Evolutionary conservation across 2,797 vertebrate species (phyloP).

Genomic region (Leucoraja ocellata): DNA sequence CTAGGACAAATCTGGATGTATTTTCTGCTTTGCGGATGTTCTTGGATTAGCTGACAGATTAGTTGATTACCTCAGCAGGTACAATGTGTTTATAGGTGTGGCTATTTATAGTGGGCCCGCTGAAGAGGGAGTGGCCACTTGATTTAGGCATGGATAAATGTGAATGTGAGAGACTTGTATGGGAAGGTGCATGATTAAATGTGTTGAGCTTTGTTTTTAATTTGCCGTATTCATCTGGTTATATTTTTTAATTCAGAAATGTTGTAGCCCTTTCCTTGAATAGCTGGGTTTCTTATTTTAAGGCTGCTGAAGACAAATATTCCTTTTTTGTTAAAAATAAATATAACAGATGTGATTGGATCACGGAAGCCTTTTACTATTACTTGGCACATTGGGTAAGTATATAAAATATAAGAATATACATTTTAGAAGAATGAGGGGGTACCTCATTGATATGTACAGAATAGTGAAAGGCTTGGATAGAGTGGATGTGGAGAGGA

Average conservation of each 20-base stretch:
- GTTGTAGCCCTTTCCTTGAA: background rate
- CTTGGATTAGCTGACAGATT: background rate
- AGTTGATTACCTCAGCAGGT: background rate
- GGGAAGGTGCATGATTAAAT: no score
- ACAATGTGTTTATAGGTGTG: background rate
- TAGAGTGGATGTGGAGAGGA: no score
- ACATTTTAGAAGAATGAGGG: no score
- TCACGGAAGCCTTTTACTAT: conserved; percentile 22
- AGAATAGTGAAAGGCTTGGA: no score
- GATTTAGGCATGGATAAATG: background rate
- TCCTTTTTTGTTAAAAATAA: background rate
- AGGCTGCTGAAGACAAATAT: conserved; percentile 11
- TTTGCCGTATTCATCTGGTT: background rate
- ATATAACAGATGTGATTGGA: conserved; percentile 24
- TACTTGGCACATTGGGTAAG: conserved; percentile 60
- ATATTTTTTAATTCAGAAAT: background rate
- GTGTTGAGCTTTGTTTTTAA: background rate
- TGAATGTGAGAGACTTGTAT: background rate
- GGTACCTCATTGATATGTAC: no score
- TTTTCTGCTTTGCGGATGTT: background rate
- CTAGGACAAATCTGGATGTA: no score
- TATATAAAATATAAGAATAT: background rate
- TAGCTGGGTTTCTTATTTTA: conserved; percentile 16
- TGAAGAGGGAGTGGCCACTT: no score
- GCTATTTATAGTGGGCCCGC: background rate